These are phyloP conservation scores for Drosophila nikananu DNA, from an alignment of 1,140 invertebrate genomes.

Conservation along the genomic window DNA sequence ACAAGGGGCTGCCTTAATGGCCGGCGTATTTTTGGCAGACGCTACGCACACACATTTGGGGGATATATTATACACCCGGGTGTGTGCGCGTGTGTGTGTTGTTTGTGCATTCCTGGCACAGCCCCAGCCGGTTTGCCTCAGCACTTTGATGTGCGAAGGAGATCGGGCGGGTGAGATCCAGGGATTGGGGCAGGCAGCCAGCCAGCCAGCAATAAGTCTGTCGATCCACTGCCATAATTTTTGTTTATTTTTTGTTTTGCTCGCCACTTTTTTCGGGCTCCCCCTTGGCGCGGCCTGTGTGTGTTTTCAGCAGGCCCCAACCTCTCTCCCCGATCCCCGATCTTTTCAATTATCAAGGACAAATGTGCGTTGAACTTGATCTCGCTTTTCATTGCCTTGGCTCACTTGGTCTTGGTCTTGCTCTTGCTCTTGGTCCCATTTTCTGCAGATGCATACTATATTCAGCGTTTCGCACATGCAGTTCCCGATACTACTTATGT, in stretches of 20 bases:
- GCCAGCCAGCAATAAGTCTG: slow-evolving; percentile 74
- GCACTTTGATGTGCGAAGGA: slow-evolving; percentile 40
- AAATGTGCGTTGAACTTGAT: slow-evolving; percentile 84
- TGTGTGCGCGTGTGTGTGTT: slow-evolving; percentile 26
- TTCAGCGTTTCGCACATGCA: slow-evolving; percentile 15
- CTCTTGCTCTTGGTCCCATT: slow-evolving; percentile 3
- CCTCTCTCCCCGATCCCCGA: not conserved
- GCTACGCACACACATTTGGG: slow-evolving; percentile 77
- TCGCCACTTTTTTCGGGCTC: slow-evolving; percentile 68
- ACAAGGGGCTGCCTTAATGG: slow-evolving; percentile 64
- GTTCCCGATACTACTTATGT: slow-evolving; percentile 51
- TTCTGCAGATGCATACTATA: slow-evolving; percentile 36
- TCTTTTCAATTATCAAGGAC: slow-evolving; percentile 78
- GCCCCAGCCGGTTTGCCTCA: slow-evolving; percentile 63
- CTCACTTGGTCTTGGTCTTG: slow-evolving; percentile 12
- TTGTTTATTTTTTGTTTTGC: slow-evolving; percentile 73
- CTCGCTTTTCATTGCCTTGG: slow-evolving; percentile 73
- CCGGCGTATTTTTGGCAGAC: slow-evolving; percentile 80
- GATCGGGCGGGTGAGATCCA: not conserved
- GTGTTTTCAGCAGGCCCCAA: slow-evolving; percentile 18
- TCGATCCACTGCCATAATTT: slow-evolving; percentile 83
- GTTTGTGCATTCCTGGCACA: slow-evolving; percentile 37
- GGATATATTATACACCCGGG: slow-evolving; percentile 17
- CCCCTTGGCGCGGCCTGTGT: slow-evolving; percentile 35
- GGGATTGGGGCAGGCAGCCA: slow-evolving; percentile 5